Conservation (phyloP, 2,888 invertebrate genomes). For the Lepidochrysops patricia region DNA sequence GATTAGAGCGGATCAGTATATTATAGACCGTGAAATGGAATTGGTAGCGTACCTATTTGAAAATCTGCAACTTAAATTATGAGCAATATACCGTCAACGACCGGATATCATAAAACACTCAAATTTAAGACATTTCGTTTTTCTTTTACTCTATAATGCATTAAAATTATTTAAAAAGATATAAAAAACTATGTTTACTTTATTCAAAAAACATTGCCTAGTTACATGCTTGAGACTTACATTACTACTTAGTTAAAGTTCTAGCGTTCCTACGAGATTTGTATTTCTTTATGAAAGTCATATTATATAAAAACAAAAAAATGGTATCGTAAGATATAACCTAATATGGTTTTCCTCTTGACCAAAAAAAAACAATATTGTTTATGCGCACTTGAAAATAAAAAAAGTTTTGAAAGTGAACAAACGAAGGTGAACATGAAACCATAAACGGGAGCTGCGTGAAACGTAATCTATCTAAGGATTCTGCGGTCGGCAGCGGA, state of each 20-base stretch:
- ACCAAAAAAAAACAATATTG: background rate
- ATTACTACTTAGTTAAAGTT: no score
- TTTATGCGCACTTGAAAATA: conserved; percentile 16
- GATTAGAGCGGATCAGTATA: background rate
- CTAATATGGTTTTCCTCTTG: background rate
- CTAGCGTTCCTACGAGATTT: no score
- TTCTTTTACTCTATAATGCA: no score
- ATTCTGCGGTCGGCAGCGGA: conserved; percentile 43
- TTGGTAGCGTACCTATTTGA: background rate
- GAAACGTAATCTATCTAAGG: conserved; percentile 43
- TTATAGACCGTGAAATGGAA: background rate
- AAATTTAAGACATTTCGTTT: background rate
- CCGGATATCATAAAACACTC: background rate
- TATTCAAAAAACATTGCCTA: background rate
- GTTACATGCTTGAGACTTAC: background rate
- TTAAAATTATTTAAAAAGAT: no score
- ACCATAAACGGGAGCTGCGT: conserved; percentile 43
- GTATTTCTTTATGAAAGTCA: no score
- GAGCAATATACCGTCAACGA: background rate
- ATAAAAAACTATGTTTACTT: background rate
- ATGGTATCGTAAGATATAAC: background rate
- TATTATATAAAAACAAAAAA: no score
- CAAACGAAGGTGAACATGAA: conserved; percentile 44
- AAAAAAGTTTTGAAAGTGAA: conserved; percentile 51
- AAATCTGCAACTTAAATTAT: background rate